Evolutionary conservation across 2,113 vertebrate genomes (phyloP), one percentile per base, ranked within the genome.

Genomic region (Neomonachus schauinslandi): DNA sequence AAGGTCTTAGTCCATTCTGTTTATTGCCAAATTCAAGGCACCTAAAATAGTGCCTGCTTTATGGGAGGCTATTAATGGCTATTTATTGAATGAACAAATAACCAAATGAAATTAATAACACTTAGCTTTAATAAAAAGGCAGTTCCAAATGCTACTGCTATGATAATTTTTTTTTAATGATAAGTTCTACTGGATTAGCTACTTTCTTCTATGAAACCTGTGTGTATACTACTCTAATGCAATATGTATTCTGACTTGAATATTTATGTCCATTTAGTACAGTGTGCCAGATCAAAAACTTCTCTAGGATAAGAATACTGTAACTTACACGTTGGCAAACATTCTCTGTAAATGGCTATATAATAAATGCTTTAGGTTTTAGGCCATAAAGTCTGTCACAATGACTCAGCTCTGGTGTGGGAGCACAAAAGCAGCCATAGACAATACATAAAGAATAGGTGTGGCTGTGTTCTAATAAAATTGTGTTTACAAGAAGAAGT

Each of bases 81-180:
- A 85, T 74, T 92, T 94, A 94, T n/a, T 72, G 14, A 95, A 72
- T 81, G 57, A 74, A 80, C 55, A 53, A 24, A 67, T 92, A 63
- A 36, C 39, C 36, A 79, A 88, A 72, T 91, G 36, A 87, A 95
- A 53, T 69, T 63, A 86, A 76, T 92, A 86, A 51, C 69, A 7
- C 42, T 87, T 74, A 80, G 18, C 24, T 80, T 96, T 92, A 55
- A 82, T 63, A 90, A 97, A 89, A 89, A 94, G 31, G 5, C 67
- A 85, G 42, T 86, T 94, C 33, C 12, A 76, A 89, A 85, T 89
- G 24, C 22, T 19, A 46, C 65, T 84, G 4, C 42, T 86, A 4
- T 83, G 87, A 65, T 82, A 89, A 80, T 11, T 61, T 69, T 65
- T 7, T 72, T 79, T 88, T 71, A 72, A 26, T 61, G 59, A 51